Conservation (phyloP, 1,140 invertebrate genomes). For the Pantala flavescens region DNA sequence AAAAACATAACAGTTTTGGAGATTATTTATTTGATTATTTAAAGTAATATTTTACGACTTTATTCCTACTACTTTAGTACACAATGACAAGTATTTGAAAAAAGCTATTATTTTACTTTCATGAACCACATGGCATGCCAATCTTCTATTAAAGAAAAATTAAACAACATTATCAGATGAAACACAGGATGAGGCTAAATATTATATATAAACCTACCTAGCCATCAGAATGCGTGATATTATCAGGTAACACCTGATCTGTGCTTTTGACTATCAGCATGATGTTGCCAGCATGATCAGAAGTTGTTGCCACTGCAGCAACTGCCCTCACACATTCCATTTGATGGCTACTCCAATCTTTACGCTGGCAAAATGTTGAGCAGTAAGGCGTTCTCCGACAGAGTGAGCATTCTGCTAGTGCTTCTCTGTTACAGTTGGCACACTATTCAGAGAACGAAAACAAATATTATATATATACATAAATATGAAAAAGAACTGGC, state of each 20-base stretch:
- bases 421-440: constrained; percentile 76
- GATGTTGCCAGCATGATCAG: constrained; percentile 31
- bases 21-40: too few species aligned
- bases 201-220: background rate
- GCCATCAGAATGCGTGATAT: background rate
- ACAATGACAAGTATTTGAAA: too few species aligned
- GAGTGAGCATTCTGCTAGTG: constrained; percentile 71
- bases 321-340: constrained; percentile 61
- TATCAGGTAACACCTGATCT: constrained; percentile 12
- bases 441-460: too few species aligned
- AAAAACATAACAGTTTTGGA: too few species aligned
- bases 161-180: too few species aligned
- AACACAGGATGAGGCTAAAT: background rate
- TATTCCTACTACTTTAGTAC: too few species aligned
- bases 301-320: constrained; percentile 37
- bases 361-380: constrained; percentile 75
- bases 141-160: too few species aligned
- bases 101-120: too few species aligned
- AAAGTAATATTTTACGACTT: too few species aligned
- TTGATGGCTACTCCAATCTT: constrained; percentile 76
- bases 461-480: constrained; percentile 27
- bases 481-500: constrained; percentile 11
- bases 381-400: constrained; percentile 76
- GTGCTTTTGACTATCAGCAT: constrained; percentile 46
- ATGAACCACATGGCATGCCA: too few species aligned